These are phyloP conservation scores for Amphipyra tragopoginis DNA, from an alignment of 2,888 invertebrate species.

Conservation along the genomic window DNA sequence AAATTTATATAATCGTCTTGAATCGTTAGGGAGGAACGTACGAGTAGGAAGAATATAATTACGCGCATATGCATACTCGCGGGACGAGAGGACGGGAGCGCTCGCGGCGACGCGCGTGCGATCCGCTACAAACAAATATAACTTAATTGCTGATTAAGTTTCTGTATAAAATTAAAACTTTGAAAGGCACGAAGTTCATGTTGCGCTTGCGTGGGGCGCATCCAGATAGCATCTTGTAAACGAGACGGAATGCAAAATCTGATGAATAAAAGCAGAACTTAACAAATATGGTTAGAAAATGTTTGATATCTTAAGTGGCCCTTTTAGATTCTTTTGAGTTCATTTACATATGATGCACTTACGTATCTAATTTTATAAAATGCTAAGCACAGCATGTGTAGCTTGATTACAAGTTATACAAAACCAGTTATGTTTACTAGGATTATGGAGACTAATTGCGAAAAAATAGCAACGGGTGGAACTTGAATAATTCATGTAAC, in stretches of 20 bases:
- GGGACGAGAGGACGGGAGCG: conserved; percentile 44
- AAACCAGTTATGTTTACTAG: conserved; percentile 39
- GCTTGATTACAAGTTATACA: conserved; percentile 29
- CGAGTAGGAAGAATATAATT: conserved; percentile 60
- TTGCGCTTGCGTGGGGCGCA: conserved; percentile 14
- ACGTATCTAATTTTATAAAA: conserved; percentile 34
- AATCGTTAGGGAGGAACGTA: conserved; percentile 45
- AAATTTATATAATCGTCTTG: conserved; percentile 61
- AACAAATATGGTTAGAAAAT: conserved; percentile 20
- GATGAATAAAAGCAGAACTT: conserved; percentile 16
- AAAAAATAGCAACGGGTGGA: conserved; percentile 39
- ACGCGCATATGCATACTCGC: conserved; percentile 18
- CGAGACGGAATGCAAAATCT: conserved; percentile 38
- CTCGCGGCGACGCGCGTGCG: conserved; percentile 70
- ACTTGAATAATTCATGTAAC: conserved; percentile 49
- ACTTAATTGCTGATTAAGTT: conserved; percentile 62
- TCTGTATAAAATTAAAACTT: conserved; percentile 55
- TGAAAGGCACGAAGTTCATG: conserved; percentile 37
- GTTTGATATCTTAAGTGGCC: conserved; percentile 18
- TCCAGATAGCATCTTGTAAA: conserved; percentile 41
- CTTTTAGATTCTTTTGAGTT: conserved; percentile 14
- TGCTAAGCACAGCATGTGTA: conserved; percentile 24
- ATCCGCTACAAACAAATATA: conserved; percentile 52
- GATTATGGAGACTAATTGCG: conserved; percentile 44
- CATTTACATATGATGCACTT: conserved; percentile 8